phyloP scores from a whole-genome alignment of 2,113 vertebrate genomes.

The Pavo muticus region DNA sequence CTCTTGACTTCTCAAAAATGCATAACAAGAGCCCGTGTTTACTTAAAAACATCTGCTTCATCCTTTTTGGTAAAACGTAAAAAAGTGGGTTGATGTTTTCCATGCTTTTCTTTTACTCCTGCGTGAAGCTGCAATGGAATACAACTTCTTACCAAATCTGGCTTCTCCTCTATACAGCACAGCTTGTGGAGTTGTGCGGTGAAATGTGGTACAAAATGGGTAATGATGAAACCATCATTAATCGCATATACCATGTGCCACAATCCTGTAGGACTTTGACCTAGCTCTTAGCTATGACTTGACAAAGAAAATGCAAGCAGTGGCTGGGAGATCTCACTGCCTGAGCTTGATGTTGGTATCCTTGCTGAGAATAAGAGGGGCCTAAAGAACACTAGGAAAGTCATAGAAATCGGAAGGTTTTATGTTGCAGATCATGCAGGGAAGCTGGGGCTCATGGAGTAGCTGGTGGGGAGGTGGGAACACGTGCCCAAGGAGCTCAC shows the following conservation, averaged over 20 bases:
- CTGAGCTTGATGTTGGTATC: background rate
- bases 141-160: conserved; percentile 12
- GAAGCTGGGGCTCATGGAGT: background rate
- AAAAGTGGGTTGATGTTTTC: conserved; percentile 76
- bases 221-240: background rate
- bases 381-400: background rate
- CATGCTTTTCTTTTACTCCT: conserved; percentile 63
- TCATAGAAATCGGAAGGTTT: background rate
- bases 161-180: background rate
- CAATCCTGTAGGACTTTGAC: background rate
- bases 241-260: accelerated
- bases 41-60: conserved; percentile 83
- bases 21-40: conserved; percentile 77
- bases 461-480: background rate
- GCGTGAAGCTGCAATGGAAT: conserved; percentile 67
- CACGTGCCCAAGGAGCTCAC: background rate
- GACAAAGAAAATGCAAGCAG: background rate
- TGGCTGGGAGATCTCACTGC: background rate
- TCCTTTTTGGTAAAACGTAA: conserved; percentile 73
- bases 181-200: background rate
- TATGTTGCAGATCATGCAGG: background rate
- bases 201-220: background rate
- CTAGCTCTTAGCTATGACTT: background rate
- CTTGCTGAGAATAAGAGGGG: background rate
- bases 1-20: conserved; percentile 75